Conservation (phyloP, 2,113 vertebrate genomes). For the Leucopternis melanops region DNA sequence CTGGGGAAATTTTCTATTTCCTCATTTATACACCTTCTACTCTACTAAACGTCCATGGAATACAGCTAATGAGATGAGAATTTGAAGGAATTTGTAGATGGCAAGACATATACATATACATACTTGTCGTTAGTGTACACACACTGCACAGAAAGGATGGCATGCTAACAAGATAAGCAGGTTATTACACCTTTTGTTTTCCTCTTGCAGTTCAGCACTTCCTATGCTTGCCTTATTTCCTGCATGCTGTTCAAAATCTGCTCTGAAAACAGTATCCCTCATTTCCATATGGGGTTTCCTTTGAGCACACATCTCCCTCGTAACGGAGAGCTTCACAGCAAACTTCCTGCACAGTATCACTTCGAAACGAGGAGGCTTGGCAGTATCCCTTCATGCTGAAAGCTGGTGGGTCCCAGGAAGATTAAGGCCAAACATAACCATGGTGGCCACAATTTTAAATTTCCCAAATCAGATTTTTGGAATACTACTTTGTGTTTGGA, state of each 20-base stretch:
- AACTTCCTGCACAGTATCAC: background rate
- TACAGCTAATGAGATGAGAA: background rate
- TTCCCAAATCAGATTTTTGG: background rate
- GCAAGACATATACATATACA: background rate
- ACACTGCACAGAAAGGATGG: background rate
- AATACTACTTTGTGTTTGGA: background rate
- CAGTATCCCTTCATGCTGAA: background rate
- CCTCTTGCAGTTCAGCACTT: background rate
- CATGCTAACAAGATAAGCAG: background rate
- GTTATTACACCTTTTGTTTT: background rate
- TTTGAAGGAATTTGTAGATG: background rate
- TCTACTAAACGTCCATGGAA: background rate
- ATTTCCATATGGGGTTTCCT: background rate
- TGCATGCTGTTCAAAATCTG: background rate
- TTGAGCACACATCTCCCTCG: too few relatives aligned
- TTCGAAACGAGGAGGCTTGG: background rate
- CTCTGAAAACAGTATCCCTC: background rate
- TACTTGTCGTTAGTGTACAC: background rate
- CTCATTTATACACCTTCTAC: background rate
- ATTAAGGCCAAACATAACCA: background rate
- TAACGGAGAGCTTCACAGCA: background rate
- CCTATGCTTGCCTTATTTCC: background rate
- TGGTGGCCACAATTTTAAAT: background rate
- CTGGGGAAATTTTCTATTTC: background rate
- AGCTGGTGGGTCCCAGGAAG: background rate